Evolutionary conservation across 1,140 invertebrate genomes (phyloP).

Genomic region (Melipona quadrifasciata): DNA sequence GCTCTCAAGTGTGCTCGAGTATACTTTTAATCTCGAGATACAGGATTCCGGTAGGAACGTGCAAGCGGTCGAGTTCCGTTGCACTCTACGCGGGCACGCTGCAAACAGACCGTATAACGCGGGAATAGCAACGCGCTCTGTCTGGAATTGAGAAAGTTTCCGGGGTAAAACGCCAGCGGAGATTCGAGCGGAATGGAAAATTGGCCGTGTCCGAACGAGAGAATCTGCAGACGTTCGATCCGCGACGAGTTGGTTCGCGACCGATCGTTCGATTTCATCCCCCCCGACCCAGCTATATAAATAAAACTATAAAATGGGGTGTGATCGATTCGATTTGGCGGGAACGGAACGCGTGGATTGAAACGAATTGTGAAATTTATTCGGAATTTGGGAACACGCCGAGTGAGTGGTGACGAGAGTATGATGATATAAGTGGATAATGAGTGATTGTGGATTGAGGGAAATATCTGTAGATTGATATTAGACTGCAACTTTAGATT

Average conservation of each 20-base stretch:
- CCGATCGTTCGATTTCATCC: constrained; percentile 2
- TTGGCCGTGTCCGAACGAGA: not conserved
- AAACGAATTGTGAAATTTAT: not conserved
- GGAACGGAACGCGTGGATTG: not conserved
- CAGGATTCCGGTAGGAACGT: not conserved
- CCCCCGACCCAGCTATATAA: too few relatives aligned
- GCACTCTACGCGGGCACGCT: not conserved
- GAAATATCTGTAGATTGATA: too few relatives aligned
- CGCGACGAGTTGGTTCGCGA: not conserved
- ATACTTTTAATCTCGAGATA: constrained; percentile 9
- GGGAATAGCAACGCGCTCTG: not conserved
- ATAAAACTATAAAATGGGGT: not conserved
- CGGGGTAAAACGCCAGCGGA: not conserved
- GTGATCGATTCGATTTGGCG: not conserved
- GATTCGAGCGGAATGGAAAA: not conserved
- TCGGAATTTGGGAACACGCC: not conserved
- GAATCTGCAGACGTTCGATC: not conserved
- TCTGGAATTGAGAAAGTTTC: constrained; percentile 17
- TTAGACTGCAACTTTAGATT: too few relatives aligned
- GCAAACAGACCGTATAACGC: constrained; percentile 5
- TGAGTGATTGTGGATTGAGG: too few relatives aligned
- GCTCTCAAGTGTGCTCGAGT: not conserved
- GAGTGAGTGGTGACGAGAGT: too few relatives aligned
- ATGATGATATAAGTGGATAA: too few relatives aligned
- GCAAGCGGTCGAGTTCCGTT: not conserved